Conservation (phyloP, 2,888 invertebrate genomes). For the Eulithis prunata region DNA sequence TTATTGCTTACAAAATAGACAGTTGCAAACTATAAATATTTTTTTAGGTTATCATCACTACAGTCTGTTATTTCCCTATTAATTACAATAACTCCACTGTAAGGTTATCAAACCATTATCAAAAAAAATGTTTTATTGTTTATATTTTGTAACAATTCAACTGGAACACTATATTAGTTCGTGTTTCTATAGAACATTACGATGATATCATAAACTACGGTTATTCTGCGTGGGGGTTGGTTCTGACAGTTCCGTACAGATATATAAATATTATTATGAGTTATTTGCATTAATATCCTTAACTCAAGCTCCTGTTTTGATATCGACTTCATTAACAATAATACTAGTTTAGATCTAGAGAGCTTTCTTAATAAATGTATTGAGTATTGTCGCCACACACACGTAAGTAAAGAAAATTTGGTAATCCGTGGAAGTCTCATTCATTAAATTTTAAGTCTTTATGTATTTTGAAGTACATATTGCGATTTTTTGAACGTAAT, state of each 20-base stretch:
- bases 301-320: no score
- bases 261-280: neutral
- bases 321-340: no score
- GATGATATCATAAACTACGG: conserved; percentile 1
- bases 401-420: no score
- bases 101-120: conserved; percentile 54
- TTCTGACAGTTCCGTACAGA: neutral
- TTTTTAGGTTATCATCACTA: conserved; percentile 49
- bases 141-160: conserved; percentile 34
- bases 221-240: neutral
- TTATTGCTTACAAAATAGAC: conserved; percentile 12
- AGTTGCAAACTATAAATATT: conserved; percentile 24
- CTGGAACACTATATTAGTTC: conserved; percentile 14
- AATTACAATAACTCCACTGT: conserved; percentile 50
- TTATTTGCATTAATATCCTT: no score
- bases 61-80: conserved; percentile 53
- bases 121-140: conserved; percentile 50
- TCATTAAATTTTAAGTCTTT: no score
- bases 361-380: no score
- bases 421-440: no score
- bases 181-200: conserved; percentile 1
- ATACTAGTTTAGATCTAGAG: no score
- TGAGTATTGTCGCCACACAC: no score
- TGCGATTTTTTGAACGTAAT: no score
- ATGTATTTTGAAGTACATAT: no score